These are phyloP conservation scores for Lissocephala sabroskyi DNA, from an alignment of 2,888 invertebrate species.

Conservation along the genomic window DNA sequence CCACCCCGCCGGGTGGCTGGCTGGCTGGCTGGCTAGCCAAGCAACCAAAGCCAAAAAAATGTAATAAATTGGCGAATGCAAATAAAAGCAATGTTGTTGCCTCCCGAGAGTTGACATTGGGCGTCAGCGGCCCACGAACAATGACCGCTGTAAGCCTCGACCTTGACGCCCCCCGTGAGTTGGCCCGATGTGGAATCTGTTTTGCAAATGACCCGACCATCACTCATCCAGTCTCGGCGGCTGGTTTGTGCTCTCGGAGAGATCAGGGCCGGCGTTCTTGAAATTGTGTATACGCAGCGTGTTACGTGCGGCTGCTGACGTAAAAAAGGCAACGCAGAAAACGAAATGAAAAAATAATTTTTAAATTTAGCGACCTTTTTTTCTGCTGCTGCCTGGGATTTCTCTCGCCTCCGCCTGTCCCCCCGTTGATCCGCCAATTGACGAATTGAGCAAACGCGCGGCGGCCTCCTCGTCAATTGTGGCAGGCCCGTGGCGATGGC, in stretches of 20 bases:
- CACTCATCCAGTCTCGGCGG: too few relatives aligned
- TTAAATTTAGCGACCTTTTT: conserved; percentile 31
- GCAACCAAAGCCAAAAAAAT: conserved; percentile 7
- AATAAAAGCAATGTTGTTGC: conserved; percentile 32
- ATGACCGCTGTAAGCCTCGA: not conserved
- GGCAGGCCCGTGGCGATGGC: conserved; percentile 6
- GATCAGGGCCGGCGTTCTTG: too few relatives aligned
- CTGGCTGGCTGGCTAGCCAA: too few relatives aligned
- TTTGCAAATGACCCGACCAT: too few relatives aligned
- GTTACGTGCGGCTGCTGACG: conserved; percentile 47
- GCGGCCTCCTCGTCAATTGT: conserved; percentile 37
- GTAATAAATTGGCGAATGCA: conserved; percentile 57
- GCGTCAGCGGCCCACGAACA: conserved; percentile 12
- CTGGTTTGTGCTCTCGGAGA: too few relatives aligned
- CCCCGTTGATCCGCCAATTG: conserved; percentile 35
- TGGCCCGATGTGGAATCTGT: too few relatives aligned
- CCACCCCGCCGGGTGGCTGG: too few relatives aligned
- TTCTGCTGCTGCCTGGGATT: conserved; percentile 7
- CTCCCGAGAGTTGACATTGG: conserved; percentile 12
- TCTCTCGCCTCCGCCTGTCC: conserved; percentile 19
- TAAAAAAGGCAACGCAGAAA: conserved; percentile 28
- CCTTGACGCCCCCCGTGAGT: not conserved
- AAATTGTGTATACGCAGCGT: conserved; percentile 20
- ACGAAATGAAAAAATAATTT: conserved; percentile 35
- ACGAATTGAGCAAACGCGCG: conserved; percentile 23